Evolutionary conservation across 2,113 vertebrate species (phyloP), one percentile per base, ranked within the genome.

Genomic region (Oreochromis tanganicae): DNA sequence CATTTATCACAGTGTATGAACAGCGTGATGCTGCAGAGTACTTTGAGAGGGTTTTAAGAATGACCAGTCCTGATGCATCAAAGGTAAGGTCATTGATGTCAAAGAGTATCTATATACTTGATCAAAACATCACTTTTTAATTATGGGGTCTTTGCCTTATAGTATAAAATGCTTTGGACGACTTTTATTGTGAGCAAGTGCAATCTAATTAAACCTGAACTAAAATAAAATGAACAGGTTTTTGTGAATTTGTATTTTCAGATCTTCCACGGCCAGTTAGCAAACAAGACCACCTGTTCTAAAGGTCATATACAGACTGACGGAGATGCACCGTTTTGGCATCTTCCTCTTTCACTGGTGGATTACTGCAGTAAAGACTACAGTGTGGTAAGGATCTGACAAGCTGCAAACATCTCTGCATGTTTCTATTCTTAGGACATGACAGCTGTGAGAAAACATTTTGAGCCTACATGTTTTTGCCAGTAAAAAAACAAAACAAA

Each of bases 21-120:
- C 92, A 95, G 34, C 85, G 82, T 5, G 94, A 96, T 88, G 95
- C 94, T 52, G 95, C 93, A 2, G 93, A 96, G 63, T 96, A 91
- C 71, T 94, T 91, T 79, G 91, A 94, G 88, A 96, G 66, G 87
- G 93, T 93, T 32, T 29, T 96, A 56, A 82, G 78, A 43, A 9
- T 34, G 71, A 66, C 82, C n/a, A 85, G 55, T 38, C 19, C 19
- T 5, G 59, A 52, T 3, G 82, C 80, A 9, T 92, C 92, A 11
- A 0, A 91, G 91, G 95, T 87, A 50, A 43, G 8, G 4, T 63
- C 8, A 21, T 71, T 27, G 24, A 5, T 10, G n/a, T 3, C 2
- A 17, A 38, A 24, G 32, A 5, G 27, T 27, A 14, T 14, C 29
- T 32, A 32, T 21, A 21, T 21, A 21, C 21, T 21, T 21, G 6